Evolutionary conservation across 2,113 vertebrate species (phyloP).

Genomic region (Menura novaehollandiae): DNA sequence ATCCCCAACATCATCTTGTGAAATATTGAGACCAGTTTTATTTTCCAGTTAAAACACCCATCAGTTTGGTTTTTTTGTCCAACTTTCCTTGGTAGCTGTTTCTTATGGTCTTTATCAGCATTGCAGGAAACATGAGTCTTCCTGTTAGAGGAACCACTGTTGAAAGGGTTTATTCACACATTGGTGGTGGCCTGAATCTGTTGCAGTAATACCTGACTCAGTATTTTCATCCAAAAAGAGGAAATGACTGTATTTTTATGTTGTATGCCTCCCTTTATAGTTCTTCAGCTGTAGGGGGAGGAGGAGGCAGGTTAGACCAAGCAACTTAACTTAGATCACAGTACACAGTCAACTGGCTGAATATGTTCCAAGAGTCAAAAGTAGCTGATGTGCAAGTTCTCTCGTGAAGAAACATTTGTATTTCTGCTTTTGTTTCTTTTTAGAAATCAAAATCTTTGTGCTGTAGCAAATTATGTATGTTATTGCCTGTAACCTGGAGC

Average conservation of each 20-base stretch:
- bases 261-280: background rate
- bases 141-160: background rate
- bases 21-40: background rate
- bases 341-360: background rate
- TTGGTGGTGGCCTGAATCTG: background rate
- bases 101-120: background rate
- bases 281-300: background rate
- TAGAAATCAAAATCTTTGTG: background rate
- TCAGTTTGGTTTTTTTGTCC: rapidly evolving
- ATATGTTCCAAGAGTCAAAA: background rate
- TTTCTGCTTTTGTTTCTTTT: background rate
- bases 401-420: background rate
- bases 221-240: background rate
- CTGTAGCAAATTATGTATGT: background rate
- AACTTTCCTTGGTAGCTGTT: background rate
- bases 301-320: background rate
- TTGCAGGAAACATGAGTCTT: background rate
- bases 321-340: background rate
- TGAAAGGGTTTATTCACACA: background rate
- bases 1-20: background rate
- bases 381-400: background rate
- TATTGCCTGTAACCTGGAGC: background rate
- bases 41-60: background rate
- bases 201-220: background rate
- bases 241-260: background rate